These are phyloP conservation scores for Budorcas taxicolor DNA, from an alignment of 2,113 vertebrate genomes.

Conservation along the genomic window DNA sequence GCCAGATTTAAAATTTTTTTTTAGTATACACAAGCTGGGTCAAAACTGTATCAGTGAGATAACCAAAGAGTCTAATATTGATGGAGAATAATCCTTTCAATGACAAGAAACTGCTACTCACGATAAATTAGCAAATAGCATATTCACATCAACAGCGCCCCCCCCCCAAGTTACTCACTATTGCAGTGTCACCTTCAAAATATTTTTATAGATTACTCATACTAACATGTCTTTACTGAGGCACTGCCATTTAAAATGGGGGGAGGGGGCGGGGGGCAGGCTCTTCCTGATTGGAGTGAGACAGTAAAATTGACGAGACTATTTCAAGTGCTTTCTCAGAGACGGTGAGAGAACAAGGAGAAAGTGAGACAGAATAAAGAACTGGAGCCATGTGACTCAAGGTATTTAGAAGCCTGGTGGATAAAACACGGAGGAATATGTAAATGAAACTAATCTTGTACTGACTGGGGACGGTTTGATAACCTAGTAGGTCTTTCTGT, in stretches of 20 bases:
- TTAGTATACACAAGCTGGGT: background rate
- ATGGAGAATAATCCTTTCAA: background rate
- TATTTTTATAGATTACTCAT: background rate
- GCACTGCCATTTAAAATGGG: background rate
- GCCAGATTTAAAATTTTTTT: background rate
- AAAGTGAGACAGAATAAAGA: background rate
- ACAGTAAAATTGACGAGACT: background rate
- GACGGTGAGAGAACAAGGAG: background rate
- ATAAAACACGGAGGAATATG: background rate
- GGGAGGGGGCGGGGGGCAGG: fast-evolving
- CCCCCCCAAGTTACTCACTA: background rate
- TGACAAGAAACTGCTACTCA: background rate
- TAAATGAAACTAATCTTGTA: background rate
- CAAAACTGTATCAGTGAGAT: background rate
- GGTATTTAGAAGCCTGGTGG: background rate
- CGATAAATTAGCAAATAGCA: background rate
- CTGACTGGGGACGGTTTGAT: background rate
- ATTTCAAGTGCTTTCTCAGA: background rate
- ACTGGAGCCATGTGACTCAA: background rate
- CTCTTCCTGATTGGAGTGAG: background rate
- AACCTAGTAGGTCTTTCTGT: background rate
- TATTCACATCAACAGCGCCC: background rate
- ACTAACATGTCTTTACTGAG: background rate
- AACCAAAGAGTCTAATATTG: background rate
- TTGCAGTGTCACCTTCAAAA: background rate